These are phyloP conservation scores for Colletes latitarsis DNA, from an alignment of 1,140 invertebrate species.

Conservation along the genomic window DNA sequence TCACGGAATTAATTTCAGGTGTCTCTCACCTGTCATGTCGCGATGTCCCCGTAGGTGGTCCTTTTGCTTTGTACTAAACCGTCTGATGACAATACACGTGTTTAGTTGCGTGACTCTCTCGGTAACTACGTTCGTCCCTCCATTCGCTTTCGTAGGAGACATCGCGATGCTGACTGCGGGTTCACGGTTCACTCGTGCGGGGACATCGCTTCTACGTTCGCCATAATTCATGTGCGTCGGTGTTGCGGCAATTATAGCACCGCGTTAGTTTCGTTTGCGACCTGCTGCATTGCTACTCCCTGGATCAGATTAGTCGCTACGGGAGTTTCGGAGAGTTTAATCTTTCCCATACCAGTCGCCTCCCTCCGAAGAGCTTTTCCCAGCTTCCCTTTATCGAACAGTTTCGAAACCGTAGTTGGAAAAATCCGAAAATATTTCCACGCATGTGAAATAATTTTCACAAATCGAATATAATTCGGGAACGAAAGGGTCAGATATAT, in stretches of 20 bases:
- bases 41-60: slow-evolving; percentile 49
- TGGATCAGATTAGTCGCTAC: slow-evolving; percentile 9
- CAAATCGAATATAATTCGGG: too few relatives aligned
- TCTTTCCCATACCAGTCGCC: neutral
- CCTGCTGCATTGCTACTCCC: neutral
- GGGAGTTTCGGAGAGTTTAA: slow-evolving; percentile 6
- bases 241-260: slow-evolving; percentile 32
- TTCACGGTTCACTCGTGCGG: slow-evolving; percentile 15
- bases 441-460: too few relatives aligned
- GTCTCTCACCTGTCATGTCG: slow-evolving; percentile 56
- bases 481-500: too few relatives aligned
- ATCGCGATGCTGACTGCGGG: neutral
- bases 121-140: neutral
- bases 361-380: neutral
- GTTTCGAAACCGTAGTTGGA: neutral
- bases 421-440: too few relatives aligned
- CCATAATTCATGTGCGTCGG: slow-evolving; percentile 19
- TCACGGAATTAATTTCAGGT: slow-evolving; percentile 59
- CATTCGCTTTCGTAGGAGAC: slow-evolving; percentile 3
- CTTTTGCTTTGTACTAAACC: slow-evolving; percentile 56
- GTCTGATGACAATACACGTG: slow-evolving; percentile 68
- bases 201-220: neutral
- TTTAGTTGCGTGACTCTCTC: slow-evolving; percentile 5
- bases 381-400: neutral
- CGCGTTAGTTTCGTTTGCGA: slow-evolving; percentile 16